Evolutionary conservation across 2,113 vertebrate genomes (phyloP).

Genomic region (Aldabrachelys gigantea): DNA sequence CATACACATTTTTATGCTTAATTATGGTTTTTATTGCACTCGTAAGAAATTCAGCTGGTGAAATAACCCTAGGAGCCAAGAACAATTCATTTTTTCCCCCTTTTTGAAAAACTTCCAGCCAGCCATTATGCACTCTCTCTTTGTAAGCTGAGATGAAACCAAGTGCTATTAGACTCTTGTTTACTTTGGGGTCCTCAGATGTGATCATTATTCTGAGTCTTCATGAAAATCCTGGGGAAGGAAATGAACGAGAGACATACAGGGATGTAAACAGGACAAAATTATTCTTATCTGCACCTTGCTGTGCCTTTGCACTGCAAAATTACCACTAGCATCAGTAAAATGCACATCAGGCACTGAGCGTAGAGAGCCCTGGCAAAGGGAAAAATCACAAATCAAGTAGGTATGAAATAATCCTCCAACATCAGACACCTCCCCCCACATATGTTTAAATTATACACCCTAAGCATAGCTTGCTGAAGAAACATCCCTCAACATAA

Average conservation of each 20-base stretch:
- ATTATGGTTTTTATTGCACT: constrained; percentile 72
- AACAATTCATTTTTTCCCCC: constrained; percentile 39
- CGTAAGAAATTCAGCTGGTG: constrained; percentile 68
- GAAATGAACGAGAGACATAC: neutral
- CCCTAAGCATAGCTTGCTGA: neutral
- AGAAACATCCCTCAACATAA: neutral
- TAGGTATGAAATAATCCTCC: constrained; percentile 12
- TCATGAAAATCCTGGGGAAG: neutral
- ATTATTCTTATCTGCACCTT: neutral
- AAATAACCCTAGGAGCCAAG: constrained; percentile 42
- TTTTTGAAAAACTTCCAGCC: constrained; percentile 43
- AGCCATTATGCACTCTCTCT: neutral
- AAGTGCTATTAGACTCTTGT: neutral
- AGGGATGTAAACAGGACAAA: constrained; percentile 12
- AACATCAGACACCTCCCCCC: neutral
- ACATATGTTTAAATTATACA: constrained; percentile 29
- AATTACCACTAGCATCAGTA: constrained; percentile 42
- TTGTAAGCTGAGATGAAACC: constrained; percentile 1
- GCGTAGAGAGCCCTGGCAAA: neutral
- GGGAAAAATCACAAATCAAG: constrained; percentile 35
- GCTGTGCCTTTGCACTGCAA: neutral
- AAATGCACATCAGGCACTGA: constrained; percentile 55
- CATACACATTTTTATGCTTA: constrained; percentile 58
- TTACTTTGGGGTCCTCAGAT: neutral
- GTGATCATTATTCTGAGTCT: constrained; percentile 6